A percentile compares a stretch with the other conserved stretches of the same genome.
Conservation (phyloP, 2,797 vertebrate species). For the Falco biarmicus region DNA sequence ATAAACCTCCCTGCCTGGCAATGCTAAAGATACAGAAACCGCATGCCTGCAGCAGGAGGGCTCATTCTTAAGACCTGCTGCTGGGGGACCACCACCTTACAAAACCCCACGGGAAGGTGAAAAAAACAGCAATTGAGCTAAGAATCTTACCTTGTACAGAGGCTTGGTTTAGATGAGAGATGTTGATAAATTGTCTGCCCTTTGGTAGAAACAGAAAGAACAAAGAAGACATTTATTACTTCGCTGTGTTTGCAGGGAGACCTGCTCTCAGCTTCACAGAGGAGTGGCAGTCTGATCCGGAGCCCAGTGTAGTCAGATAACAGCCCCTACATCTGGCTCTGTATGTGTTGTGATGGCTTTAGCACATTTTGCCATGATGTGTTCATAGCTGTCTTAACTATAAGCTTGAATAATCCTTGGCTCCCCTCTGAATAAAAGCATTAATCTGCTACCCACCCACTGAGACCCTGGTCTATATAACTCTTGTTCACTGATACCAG, state of each 20-base stretch:
- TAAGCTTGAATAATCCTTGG: neutral
- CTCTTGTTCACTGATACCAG: neutral
- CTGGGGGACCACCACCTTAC: neutral
- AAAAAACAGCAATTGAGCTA: neutral
- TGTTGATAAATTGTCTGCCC: slow-evolving; percentile 44
- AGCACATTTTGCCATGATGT: neutral
- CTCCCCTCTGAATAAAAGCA: neutral
- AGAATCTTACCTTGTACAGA: slow-evolving; percentile 41
- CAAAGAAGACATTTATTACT: neutral
- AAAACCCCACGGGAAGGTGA: neutral
- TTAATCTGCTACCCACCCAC: neutral
- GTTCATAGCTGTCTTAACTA: neutral
- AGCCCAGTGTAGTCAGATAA: neutral
- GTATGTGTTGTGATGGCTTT: neutral
- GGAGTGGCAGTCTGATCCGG: neutral
- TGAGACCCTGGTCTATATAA: neutral
- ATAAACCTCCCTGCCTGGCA: neutral
- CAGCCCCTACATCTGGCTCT: neutral
- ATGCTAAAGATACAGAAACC: neutral
- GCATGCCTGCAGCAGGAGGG: accelerated
- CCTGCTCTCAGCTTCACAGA: neutral
- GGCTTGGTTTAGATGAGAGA: slow-evolving; percentile 9
- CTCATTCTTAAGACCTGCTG: neutral
- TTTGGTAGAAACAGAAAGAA: slow-evolving; percentile 26
- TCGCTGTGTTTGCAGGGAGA: neutral